phyloP scores from a whole-genome alignment of 2,797 vertebrate genomes.

The Manis javanica region DNA sequence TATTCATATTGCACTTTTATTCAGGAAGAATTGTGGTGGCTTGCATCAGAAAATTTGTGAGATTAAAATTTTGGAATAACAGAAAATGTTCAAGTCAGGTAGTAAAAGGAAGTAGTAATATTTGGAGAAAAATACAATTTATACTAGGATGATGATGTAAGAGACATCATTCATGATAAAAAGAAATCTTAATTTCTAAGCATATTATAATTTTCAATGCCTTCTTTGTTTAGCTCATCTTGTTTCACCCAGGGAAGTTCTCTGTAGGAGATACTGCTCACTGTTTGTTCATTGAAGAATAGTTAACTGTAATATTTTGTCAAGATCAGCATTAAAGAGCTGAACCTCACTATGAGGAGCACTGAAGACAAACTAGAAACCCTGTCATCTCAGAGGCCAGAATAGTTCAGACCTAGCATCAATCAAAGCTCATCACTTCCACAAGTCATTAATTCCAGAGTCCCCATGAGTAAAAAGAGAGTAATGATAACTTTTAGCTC shows the following conservation, averaged over 20 bases:
- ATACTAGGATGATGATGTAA: not conserved
- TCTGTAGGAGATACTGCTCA: not conserved
- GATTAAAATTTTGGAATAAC: slow-evolving; percentile 45
- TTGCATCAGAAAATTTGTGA: slow-evolving; percentile 19
- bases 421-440: not conserved
- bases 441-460: not conserved
- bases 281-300: not conserved
- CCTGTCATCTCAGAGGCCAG: not conserved
- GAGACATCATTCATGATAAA: not conserved
- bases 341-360: not conserved
- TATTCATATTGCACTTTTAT: slow-evolving; percentile 28
- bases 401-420: not conserved
- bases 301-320: not conserved
- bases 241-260: not conserved
- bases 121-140: slow-evolving; percentile 37
- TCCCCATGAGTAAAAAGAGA: not conserved
- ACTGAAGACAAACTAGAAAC: not conserved
- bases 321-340: not conserved
- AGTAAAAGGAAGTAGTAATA: slow-evolving; percentile 51
- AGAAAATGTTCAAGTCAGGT: slow-evolving; percentile 50
- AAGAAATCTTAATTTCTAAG: not conserved
- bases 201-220: not conserved
- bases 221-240: not conserved
- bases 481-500: not conserved
- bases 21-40: slow-evolving; percentile 36